Base-by-base conservation (phyloP, 1,140 invertebrate genomes). In the Drosophila paulistorum region DNA sequence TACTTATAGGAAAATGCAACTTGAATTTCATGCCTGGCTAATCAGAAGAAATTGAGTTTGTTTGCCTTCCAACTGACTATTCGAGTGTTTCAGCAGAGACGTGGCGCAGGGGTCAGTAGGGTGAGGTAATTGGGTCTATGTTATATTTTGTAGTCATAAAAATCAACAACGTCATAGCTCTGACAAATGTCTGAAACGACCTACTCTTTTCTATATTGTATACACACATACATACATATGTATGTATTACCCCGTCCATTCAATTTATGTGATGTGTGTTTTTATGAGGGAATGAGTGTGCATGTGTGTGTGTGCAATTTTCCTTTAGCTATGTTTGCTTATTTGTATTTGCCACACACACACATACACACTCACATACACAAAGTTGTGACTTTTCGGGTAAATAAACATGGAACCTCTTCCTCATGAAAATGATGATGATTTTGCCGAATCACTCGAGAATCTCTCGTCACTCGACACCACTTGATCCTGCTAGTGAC, bases 311-410 rank as follows among this genome's bases (percentile, higher is more conserved):
- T 82, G 57, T 79, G 81, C 76, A 79, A 82, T 83, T 75, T 71
- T 75, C 77, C 79, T 84, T 70, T 77, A 77, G 63, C 64, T 62
- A 80, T 84, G 81, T 69, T 71, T 75, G 78, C 65, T 62, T 84
- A 87, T 85, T 87, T 85, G 71, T 79, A 65, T 79, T 85, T 82
- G 79, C 51, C 68, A 72, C 54, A 81, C 82, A 84, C 30, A 30
- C 30, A 3, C 68, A 70, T 45, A 81, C 82, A 84, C 69, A 23
- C 20, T 17, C 17, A 81, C 35, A 37, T 0, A 65, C 62, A 74
- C 70, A 86, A 75, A 68, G 68, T 87, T 79, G 72, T 72, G 82
- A 82, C 79, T 82, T 78, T 86, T 70, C 68, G 82, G 68, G 79
- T 63, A 79, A 87, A 87, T 73, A 86, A 82, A 83, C 45, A 69